phyloP scores from a whole-genome alignment of 2,888 invertebrate species.

The Sthenelais limicola region DNA sequence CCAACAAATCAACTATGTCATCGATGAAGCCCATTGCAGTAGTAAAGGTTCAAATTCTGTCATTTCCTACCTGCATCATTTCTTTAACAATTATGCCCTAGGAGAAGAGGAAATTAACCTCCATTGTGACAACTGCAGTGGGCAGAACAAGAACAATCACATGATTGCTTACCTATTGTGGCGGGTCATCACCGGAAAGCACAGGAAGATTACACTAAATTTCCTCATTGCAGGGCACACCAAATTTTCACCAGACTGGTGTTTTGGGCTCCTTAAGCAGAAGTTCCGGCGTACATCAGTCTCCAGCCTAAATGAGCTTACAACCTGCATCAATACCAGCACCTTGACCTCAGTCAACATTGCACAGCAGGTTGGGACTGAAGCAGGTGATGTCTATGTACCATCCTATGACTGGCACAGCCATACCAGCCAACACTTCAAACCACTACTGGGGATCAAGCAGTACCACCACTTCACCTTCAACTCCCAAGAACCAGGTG shows the following conservation, averaged over 20 bases:
- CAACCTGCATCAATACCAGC: too few species aligned
- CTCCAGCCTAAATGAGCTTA: too few species aligned
- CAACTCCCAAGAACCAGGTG: too few species aligned
- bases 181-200: slow-evolving; percentile 16
- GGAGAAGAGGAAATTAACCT: slow-evolving; percentile 13
- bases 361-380: too few species aligned
- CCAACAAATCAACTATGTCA: slow-evolving; percentile 1
- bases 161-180: background rate
- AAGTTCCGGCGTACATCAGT: too few species aligned
- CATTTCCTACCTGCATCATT: slow-evolving; percentile 3
- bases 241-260: slow-evolving; percentile 13
- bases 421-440: too few species aligned
- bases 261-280: too few species aligned
- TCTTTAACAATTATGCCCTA: background rate
- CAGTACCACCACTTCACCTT: too few species aligned
- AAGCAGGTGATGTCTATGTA: too few species aligned
- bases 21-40: background rate
- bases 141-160: slow-evolving; percentile 3
- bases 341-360: too few species aligned
- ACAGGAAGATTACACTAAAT: background rate
- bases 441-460: too few species aligned
- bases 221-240: slow-evolving; percentile 13
- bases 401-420: too few species aligned
- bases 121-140: slow-evolving; percentile 21
- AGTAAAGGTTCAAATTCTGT: slow-evolving; percentile 14